phyloP scores from a whole-genome alignment of 1,140 invertebrate genomes.

The Spodoptera frugiperda region DNA sequence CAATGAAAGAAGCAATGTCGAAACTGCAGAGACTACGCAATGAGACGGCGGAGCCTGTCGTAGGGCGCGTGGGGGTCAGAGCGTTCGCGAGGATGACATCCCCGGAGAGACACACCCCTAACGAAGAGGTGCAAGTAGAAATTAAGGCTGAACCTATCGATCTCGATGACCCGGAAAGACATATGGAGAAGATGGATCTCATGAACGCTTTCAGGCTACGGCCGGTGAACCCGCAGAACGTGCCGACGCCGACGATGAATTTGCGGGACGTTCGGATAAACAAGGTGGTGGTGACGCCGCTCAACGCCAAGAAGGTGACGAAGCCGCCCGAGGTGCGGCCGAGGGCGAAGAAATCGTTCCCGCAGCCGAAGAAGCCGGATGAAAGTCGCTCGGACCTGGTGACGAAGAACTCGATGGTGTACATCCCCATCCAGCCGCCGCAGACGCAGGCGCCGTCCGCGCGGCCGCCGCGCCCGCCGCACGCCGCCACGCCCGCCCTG shows the following conservation, averaged over 20 bases:
- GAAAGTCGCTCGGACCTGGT: constrained; percentile 74
- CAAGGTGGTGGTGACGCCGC: constrained; percentile 66
- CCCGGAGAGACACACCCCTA: constrained; percentile 54
- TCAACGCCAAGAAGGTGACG: constrained; percentile 36
- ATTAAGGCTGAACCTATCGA: constrained; percentile 82
- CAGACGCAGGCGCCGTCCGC: constrained; percentile 67
- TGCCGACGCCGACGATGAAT: constrained; percentile 48
- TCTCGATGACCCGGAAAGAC: constrained; percentile 70
- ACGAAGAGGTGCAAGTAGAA: constrained; percentile 69
- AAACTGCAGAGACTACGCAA: constrained; percentile 67
- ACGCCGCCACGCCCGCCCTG: not conserved
- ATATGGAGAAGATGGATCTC: constrained; percentile 76
- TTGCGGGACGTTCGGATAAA: constrained; percentile 77
- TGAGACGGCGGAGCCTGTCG: constrained; percentile 54
- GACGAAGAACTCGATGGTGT: constrained; percentile 82
- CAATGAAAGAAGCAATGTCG: constrained; percentile 68
- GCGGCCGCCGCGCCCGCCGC: constrained; percentile 48
- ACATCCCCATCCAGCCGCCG: constrained; percentile 81
- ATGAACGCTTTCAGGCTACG: constrained; percentile 75
- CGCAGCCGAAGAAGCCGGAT: constrained; percentile 72
- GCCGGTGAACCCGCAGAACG: constrained; percentile 64
- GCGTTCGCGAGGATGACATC: constrained; percentile 80
- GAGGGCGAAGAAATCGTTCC: constrained; percentile 75
- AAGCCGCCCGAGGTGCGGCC: constrained; percentile 59
- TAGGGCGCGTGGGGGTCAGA: constrained; percentile 74